phyloP scores from a whole-genome alignment of 2,888 invertebrate species.

The Erebia aethiops region DNA sequence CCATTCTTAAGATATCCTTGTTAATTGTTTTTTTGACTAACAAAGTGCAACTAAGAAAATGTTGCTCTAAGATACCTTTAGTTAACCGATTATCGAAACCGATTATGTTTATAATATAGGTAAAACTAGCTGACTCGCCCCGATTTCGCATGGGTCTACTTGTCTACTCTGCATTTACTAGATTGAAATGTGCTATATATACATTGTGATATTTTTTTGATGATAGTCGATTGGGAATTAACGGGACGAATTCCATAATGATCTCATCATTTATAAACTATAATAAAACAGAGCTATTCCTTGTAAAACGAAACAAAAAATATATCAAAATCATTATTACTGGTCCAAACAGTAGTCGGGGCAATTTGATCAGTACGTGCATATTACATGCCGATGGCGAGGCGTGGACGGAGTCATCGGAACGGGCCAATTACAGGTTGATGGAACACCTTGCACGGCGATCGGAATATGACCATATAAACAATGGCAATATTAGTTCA shows the following conservation, averaged over 20 bases:
- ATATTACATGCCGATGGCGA: constrained; percentile 40
- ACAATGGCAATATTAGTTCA: constrained; percentile 36
- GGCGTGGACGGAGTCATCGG: constrained; percentile 57
- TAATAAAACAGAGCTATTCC: constrained; percentile 17
- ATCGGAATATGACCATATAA: constrained; percentile 37
- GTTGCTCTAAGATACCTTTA: too few relatives aligned
- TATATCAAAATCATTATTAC: constrained; percentile 17
- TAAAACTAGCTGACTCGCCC: too few relatives aligned
- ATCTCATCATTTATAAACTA: constrained; percentile 1
- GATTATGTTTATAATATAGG: too few relatives aligned
- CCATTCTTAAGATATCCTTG: background rate
- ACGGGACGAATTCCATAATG: background rate
- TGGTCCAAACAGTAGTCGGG: constrained; percentile 40
- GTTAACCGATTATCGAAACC: too few relatives aligned
- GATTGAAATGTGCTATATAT: too few relatives aligned
- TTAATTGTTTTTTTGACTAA: background rate
- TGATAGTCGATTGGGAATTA: too few relatives aligned
- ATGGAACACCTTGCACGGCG: constrained; percentile 71
- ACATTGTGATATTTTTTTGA: too few relatives aligned
- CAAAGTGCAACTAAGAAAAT: too few relatives aligned
- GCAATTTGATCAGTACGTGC: constrained; percentile 40
- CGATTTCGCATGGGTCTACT: too few relatives aligned
- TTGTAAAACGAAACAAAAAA: constrained; percentile 7
- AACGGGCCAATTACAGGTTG: constrained; percentile 68
- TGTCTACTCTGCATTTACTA: too few relatives aligned